Evolutionary conservation across 2,797 vertebrate genomes (phyloP).

Genomic region (Myoxocephalus aenaeus): DNA sequence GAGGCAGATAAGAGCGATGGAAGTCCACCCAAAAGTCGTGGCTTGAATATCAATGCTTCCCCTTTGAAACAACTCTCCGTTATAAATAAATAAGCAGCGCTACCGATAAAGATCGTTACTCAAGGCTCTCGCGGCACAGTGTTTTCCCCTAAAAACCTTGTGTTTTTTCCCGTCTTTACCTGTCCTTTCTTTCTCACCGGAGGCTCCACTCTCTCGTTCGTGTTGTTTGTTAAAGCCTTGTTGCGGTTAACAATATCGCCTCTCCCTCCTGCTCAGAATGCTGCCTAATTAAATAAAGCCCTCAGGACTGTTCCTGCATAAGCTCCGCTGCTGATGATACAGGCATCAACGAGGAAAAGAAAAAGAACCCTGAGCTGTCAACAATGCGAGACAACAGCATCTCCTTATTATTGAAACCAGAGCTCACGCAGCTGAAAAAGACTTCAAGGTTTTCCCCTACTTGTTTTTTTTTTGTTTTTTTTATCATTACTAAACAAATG

Average conservation of each 20-base stretch:
- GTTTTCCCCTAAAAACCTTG: slow-evolving; percentile 55
- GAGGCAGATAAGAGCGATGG: slow-evolving; percentile 71
- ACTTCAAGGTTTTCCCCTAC: slow-evolving; percentile 20
- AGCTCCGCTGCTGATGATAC: slow-evolving; percentile 19
- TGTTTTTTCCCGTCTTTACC: slow-evolving; percentile 6
- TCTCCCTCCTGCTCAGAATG: slow-evolving; percentile 25
- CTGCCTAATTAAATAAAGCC: slow-evolving; percentile 57
- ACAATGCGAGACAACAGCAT: slow-evolving; percentile 10
- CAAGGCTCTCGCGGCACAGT: slow-evolving; percentile 22
- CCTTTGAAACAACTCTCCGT: slow-evolving; percentile 73
- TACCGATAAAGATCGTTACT: slow-evolving; percentile 67
- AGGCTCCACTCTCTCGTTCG: slow-evolving; percentile 5
- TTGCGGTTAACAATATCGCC: slow-evolving; percentile 21
- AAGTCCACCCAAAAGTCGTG: slow-evolving; percentile 60
- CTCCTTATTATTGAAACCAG: slow-evolving; percentile 18
- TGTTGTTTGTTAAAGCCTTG: slow-evolving; percentile 28
- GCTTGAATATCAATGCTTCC: slow-evolving; percentile 76
- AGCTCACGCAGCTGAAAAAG: neutral
- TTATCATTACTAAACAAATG: slow-evolving; percentile 26
- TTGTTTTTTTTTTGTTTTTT: slow-evolving; percentile 8
- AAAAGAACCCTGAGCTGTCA: slow-evolving; percentile 20
- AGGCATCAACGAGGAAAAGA: neutral
- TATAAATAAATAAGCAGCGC: slow-evolving; percentile 78
- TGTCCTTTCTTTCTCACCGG: neutral
- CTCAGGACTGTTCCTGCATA: slow-evolving; percentile 29